Evolutionary conservation across 2,888 invertebrate species (phyloP).

Genomic region (Volucella inflata): DNA sequence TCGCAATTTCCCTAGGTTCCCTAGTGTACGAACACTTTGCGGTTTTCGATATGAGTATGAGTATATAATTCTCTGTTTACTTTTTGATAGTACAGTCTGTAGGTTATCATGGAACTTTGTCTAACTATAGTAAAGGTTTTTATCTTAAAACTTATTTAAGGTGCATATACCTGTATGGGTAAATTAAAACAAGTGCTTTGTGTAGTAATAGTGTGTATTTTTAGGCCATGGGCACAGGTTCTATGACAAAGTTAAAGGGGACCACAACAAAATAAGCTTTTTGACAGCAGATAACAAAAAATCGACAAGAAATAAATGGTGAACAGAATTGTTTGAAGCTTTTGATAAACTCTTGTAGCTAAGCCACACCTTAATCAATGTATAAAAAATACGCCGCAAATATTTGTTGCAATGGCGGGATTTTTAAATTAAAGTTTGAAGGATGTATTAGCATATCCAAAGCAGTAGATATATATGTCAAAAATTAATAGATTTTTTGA

Average conservation of each 20-base stretch:
- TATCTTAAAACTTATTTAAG: constrained; percentile 25
- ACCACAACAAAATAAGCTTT: constrained; percentile 9
- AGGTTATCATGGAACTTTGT: constrained; percentile 17
- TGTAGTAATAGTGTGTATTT: not conserved
- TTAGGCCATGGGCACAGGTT: constrained; percentile 22
- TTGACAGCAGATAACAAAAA: constrained; percentile 25
- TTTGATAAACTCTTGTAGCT: no score
- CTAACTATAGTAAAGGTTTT: not conserved
- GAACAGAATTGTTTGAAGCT: not conserved
- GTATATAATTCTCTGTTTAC: constrained; percentile 23
- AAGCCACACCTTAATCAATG: not conserved
- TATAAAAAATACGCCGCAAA: no score
- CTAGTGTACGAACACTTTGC: not conserved
- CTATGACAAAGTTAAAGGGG: not conserved
- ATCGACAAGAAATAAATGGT: not conserved
- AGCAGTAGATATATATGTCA: no score
- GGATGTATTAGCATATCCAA: no score
- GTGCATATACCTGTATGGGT: not conserved
- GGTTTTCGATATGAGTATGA: not conserved
- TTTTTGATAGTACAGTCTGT: constrained; percentile 18
- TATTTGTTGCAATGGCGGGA: no score
- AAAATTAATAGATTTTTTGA: no score
- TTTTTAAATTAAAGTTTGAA: no score
- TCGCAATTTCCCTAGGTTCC: not conserved
- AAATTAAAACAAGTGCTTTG: not conserved